Conservation (phyloP, 1,140 invertebrate genomes). For the Hylaeus anthracinus region DNA sequence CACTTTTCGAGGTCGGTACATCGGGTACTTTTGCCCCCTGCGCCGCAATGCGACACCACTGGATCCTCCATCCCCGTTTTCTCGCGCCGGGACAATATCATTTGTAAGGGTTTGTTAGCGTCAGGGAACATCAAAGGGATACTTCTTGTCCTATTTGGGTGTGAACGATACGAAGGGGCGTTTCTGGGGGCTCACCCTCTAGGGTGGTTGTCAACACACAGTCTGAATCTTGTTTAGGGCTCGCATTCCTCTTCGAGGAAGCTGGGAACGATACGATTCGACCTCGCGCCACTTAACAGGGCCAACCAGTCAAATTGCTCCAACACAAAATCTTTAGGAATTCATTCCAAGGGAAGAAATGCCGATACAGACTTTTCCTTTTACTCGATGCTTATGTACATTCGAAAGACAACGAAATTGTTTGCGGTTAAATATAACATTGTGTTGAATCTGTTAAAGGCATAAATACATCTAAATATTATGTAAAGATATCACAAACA, state of each 20-base stretch:
- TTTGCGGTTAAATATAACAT: no score
- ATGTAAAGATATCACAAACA: no score
- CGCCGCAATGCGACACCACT: slow-evolving; percentile 66
- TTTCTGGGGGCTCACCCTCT: not conserved
- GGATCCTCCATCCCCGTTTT: slow-evolving; percentile 52
- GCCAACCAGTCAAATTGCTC: no score
- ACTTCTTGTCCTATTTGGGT: not conserved
- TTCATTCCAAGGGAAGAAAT: no score
- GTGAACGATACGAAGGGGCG: not conserved
- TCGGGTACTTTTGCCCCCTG: slow-evolving; percentile 61
- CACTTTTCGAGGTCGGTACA: slow-evolving; percentile 67
- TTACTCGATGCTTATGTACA: no score
- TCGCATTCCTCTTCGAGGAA: not conserved
- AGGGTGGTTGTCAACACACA: not conserved
- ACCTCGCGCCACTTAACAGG: no score
- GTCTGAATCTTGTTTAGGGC: not conserved
- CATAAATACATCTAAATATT: no score
- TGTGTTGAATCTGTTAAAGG: no score
- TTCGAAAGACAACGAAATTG: no score
- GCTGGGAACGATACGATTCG: no score
- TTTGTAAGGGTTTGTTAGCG: not conserved
- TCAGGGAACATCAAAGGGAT: not conserved
- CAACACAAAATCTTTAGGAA: no score
- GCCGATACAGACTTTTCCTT: no score
- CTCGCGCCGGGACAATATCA: slow-evolving; percentile 22